These are phyloP conservation scores for Lycocorax pyrrhopterus DNA, from an alignment of 2,113 vertebrate species.

Conservation along the genomic window DNA sequence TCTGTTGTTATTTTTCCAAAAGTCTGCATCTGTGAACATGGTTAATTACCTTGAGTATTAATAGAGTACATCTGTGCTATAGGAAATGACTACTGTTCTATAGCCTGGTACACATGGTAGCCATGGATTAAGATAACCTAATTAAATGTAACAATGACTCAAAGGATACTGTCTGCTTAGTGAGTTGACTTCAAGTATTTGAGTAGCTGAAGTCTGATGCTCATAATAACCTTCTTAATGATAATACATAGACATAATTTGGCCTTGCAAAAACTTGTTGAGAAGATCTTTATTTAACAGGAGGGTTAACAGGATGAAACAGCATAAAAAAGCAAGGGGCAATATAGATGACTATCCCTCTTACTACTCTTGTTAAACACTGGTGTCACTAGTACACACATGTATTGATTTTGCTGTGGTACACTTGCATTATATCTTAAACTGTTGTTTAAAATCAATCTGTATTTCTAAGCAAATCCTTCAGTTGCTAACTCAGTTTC, in stretches of 20 bases:
- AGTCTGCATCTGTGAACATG: neutral
- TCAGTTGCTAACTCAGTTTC: neutral
- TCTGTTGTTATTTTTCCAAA: neutral
- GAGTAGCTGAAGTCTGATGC: neutral
- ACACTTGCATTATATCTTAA: neutral
- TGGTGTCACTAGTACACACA: neutral
- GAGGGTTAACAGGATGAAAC: neutral
- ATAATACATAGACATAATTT: neutral
- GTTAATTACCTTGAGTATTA: neutral
- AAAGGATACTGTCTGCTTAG: neutral
- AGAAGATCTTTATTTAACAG: neutral
- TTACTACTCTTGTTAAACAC: neutral
- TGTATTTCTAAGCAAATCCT: neutral
- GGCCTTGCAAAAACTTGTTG: constrained; percentile 18
- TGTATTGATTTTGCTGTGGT: neutral
- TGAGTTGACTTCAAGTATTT: neutral
- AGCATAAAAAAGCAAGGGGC: neutral
- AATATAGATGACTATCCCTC: neutral
- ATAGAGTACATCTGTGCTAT: neutral
- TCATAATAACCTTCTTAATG: neutral
- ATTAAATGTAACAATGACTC: neutral
- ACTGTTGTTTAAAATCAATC: neutral
- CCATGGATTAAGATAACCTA: neutral
- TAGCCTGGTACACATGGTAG: neutral
- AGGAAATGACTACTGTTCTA: neutral